Evolutionary conservation across 2,888 invertebrate genomes (phyloP), one percentile per base, ranked within the genome.

Genomic region (Eumacrocentrus americanus): DNA sequence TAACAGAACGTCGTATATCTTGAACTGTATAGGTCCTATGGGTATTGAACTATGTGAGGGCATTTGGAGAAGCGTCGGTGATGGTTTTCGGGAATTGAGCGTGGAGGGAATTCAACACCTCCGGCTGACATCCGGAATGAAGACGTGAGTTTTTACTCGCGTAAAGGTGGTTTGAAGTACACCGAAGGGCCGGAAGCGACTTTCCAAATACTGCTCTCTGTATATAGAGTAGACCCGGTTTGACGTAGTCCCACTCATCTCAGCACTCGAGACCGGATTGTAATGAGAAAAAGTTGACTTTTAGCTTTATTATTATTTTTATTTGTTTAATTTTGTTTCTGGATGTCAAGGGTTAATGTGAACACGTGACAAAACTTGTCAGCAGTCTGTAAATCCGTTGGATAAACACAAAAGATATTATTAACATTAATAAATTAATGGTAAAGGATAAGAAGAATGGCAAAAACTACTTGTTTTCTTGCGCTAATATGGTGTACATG

Each of bases 151-250:
- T 22, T 35, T 22, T 16, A 38, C 40, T 3, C 34, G 16, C 25
- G 38, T 52, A 18, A 52, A 52, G 18, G 52, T 25, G n/a, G 18
- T 52, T 38, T 23, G 3, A n/a, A 2, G 20, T 38, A 52, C 20
- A 42, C 38, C n/a, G 20, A 52, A 56, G 56, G 47, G 22, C 38
- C 57, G 57, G 57, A 50, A 40, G 50, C 18, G 54, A 37, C 51
- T 37, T 37, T 51, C 51, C 37, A 51, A 38, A 22, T 12, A 37
- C 14, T 38, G n/a, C 20, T 12, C 22, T 51, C 23, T 51, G 29
- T 35, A 38, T 42, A 18, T 18, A 20, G 18, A 4, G 16, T 4
- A 38, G 20, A 12, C 12, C 14, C 2, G 12, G n/a, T 23, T n/a
- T 18, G 2, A 42, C 9, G 20, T 20, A 42, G 18, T 11, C 18